Conservation (phyloP, 1,140 invertebrate genomes). For the Bombus sibiricus region DNA sequence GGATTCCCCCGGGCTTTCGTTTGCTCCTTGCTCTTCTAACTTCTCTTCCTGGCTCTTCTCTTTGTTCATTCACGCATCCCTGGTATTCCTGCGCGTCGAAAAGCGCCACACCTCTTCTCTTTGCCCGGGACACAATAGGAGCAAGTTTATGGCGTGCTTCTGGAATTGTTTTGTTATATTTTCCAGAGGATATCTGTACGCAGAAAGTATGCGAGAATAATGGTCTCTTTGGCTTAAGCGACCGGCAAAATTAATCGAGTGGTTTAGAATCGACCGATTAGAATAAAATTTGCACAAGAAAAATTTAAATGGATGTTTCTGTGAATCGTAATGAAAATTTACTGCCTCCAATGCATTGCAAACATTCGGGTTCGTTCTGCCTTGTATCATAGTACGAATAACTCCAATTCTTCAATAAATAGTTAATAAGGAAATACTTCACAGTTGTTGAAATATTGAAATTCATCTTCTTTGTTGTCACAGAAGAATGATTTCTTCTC, state of each 20-base stretch:
- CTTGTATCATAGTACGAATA: neutral
- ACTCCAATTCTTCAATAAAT: neutral
- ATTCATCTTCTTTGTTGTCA: too few species aligned
- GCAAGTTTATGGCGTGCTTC: neutral
- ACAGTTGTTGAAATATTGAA: neutral
- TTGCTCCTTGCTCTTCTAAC: neutral
- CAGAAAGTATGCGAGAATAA: neutral
- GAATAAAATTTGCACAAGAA: neutral
- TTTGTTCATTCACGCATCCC: conserved; percentile 7
- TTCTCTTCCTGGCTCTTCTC: neutral
- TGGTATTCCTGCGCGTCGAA: neutral
- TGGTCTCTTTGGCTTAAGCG: neutral
- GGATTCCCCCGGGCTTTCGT: neutral
- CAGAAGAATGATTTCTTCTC: neutral
- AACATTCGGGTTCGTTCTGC: neutral
- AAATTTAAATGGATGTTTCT: neutral
- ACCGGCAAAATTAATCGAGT: neutral
- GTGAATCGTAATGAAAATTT: neutral
- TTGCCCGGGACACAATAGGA: neutral
- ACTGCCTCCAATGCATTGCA: neutral
- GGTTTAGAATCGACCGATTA: neutral
- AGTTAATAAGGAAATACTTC: too few species aligned
- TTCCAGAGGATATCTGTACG: neutral
- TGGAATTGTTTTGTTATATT: conserved; percentile 1
- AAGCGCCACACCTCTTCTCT: neutral